phyloP scores from a whole-genome alignment of 2,113 vertebrate species.

The Hydrolagus affinis region DNA sequence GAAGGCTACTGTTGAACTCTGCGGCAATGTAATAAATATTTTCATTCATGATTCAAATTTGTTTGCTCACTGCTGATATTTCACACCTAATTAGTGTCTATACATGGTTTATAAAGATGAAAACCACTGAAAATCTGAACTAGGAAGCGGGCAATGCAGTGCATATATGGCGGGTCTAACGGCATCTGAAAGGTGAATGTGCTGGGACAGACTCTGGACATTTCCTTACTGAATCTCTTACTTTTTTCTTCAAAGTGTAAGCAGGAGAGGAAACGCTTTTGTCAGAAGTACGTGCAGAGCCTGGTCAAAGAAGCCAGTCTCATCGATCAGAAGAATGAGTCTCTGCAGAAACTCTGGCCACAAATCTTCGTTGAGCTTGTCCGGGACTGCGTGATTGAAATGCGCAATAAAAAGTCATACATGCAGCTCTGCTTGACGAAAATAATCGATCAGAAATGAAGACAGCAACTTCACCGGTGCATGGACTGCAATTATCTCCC shows the following conservation, averaged over 20 bases:
- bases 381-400: conserved; percentile 80
- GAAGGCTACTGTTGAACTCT: too few species aligned
- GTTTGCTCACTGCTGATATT: too few species aligned
- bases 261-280: conserved; percentile 61
- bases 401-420: conserved; percentile 69
- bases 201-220: too few species aligned
- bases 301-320: conserved; percentile 72
- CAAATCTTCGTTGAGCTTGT: conserved; percentile 89
- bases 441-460: conserved; percentile 57
- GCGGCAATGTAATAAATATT: too few species aligned
- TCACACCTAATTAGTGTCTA: too few species aligned
- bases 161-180: too few species aligned
- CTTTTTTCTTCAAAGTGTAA: conserved; percentile 45
- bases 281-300: conserved; percentile 68
- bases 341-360: conserved; percentile 89
- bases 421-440: conserved; percentile 73
- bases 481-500: neutral
- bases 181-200: too few species aligned
- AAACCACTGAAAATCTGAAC: too few species aligned
- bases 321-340: conserved; percentile 80
- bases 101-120: too few species aligned
- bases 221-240: neutral
- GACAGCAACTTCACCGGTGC: neutral
- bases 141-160: too few species aligned
- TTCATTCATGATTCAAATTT: too few species aligned